Base-by-base conservation (phyloP, 2,888 invertebrate genomes). In the Disparrhopalites patrizii region DNA sequence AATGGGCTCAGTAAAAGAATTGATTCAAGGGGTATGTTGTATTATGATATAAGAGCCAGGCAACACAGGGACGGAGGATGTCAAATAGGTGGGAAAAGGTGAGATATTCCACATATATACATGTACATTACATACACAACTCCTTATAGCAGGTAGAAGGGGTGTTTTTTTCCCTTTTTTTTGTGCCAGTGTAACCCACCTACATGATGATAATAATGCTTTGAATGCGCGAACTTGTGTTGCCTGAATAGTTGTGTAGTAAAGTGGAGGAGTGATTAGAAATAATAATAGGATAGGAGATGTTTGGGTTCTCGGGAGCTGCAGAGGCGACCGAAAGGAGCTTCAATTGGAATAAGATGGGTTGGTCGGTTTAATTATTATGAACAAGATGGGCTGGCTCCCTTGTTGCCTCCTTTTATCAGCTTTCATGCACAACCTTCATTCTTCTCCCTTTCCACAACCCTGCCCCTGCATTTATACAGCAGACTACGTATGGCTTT, bases 341-440 rank as follows among this genome's bases (percentile, higher is more conserved):
- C 54, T 68, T 60, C 38, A 72, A 70, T 66, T 72, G 70, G 71
- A 73, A 73, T 73, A 70, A 68, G 71, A 71, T 68, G 73, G 73
- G 73, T 69, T 62, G 67, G 67, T 57, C 69, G 67, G 69, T 70
- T 69, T 73, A 73, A 73, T 73, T 73, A 71, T 73, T 71, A 58
- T 62, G 67, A 67, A 67, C 58, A 63, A 71, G 71, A 70, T 71
- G 71, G 71, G 73, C 66, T 73, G 73, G 73, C 68, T 68, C 68
- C 57, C 62, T 67, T 62, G 65, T 64, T 66, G 63, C 66, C 68
- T 69, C 58, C 65, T 69, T 69, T 70, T 70, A 70, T 73, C 68
- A 68, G 2, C 62, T 55, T 33, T 31, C 23, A n/a, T 33, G 36
- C 36, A n/a, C 47, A 10, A 10, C 3, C 18, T 38, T 7, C 25